Percentiles rank a stretch among this genome's conserved stretches.
Evolutionary conservation across 1,140 invertebrate genomes (phyloP).

Genomic region (Zaprionus gabonicus): DNA sequence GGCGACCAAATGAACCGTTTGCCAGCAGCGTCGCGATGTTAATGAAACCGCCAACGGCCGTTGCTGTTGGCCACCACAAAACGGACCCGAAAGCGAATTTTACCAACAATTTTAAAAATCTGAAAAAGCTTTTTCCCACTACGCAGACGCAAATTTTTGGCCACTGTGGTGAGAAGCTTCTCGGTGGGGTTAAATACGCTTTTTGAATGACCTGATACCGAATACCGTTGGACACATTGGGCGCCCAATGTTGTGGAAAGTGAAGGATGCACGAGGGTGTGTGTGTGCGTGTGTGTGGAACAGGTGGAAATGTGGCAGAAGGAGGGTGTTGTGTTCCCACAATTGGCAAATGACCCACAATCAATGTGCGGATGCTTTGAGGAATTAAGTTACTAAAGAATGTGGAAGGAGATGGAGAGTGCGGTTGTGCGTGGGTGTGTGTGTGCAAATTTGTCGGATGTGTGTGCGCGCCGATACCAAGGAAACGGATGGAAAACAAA

Average conservation of each 20-base stretch:
- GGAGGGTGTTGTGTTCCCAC: background rate
- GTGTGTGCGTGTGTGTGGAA: background rate
- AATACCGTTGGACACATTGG: slow-evolving; percentile 42
- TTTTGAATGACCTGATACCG: slow-evolving; percentile 33
- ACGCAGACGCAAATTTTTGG: slow-evolving; percentile 37
- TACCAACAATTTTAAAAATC: slow-evolving; percentile 25
- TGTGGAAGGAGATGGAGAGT: background rate
- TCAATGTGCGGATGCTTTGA: slow-evolving; percentile 37
- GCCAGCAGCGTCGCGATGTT: slow-evolving; percentile 69
- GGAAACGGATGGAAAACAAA: slow-evolving; percentile 8
- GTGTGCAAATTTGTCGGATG: slow-evolving; percentile 24
- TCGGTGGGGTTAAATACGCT: slow-evolving; percentile 1
- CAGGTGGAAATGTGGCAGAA: background rate
- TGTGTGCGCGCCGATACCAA: slow-evolving; percentile 10
- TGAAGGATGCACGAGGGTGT: background rate
- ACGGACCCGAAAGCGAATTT: slow-evolving; percentile 24
- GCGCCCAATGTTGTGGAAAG: slow-evolving; percentile 62
- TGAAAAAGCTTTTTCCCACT: slow-evolving; percentile 30
- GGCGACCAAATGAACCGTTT: slow-evolving; percentile 59
- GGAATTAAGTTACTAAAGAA: slow-evolving; percentile 29
- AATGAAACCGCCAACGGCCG: slow-evolving; percentile 62
- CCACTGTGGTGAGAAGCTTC: slow-evolving; percentile 42
- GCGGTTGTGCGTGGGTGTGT: background rate
- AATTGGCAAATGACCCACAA: slow-evolving; percentile 44
- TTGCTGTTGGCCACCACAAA: slow-evolving; percentile 46